Evolutionary conservation across 2,888 invertebrate genomes (phyloP).

Genomic region (Acronicta alni): DNA sequence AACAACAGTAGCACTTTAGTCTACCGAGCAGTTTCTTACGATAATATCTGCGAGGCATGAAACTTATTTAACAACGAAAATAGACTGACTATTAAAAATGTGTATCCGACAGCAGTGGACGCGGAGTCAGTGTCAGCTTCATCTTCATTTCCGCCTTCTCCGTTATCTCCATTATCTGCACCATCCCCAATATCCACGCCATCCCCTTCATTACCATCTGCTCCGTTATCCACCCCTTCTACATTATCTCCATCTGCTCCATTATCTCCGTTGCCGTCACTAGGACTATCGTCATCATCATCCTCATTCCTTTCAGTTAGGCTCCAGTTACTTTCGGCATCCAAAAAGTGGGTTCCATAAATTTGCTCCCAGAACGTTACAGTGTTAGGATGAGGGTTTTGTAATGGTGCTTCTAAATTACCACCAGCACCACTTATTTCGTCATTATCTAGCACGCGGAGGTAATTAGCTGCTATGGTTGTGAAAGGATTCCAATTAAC

Average conservation of each 20-base stretch:
- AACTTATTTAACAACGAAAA: conserved; percentile 72
- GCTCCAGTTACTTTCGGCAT: conserved; percentile 74
- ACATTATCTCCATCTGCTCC: conserved; percentile 27
- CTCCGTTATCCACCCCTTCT: background rate
- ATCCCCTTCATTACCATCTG: conserved; percentile 7
- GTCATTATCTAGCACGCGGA: conserved; percentile 67
- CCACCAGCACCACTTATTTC: conserved; percentile 60
- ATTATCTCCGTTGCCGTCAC: background rate
- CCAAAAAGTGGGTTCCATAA: conserved; percentile 72
- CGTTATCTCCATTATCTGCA: conserved; percentile 27
- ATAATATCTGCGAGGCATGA: conserved; percentile 66
- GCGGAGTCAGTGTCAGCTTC: conserved; percentile 65
- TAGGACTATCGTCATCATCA: conserved; percentile 27
- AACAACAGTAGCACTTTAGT: conserved; percentile 42
- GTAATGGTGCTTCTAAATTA: conserved; percentile 63
- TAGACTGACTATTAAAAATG: conserved; percentile 71
- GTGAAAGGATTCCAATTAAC: conserved; percentile 73
- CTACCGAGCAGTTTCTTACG: conserved; percentile 64
- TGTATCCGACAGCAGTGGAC: conserved; percentile 71
- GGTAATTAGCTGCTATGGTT: conserved; percentile 50
- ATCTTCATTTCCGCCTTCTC: conserved; percentile 2
- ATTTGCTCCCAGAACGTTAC: conserved; percentile 76
- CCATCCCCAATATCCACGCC: conserved; percentile 24
- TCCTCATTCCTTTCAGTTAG: conserved; percentile 60
- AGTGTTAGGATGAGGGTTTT: conserved; percentile 68